These are phyloP conservation scores for Mastomys natalensis DNA, from an alignment of 2,113 vertebrate genomes.

Conservation along the genomic window DNA sequence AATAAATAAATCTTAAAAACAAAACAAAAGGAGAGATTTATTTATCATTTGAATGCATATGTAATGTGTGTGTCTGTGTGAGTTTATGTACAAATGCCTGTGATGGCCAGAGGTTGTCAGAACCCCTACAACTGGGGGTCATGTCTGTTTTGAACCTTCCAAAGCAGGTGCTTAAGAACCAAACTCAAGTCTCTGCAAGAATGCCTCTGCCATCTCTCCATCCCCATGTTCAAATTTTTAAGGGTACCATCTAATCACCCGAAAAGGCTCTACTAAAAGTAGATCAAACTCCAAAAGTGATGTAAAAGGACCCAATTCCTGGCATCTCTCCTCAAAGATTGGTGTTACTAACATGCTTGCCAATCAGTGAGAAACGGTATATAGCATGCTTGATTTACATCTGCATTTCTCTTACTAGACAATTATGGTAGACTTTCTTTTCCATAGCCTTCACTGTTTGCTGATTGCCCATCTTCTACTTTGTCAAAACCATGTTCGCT, in stretches of 20 bases:
- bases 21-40: too few species aligned
- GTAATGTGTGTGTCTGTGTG: neutral
- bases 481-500: neutral
- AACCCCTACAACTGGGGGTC: neutral
- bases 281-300: neutral
- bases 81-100: neutral
- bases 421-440: neutral
- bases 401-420: conserved; percentile 2
- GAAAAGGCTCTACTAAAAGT: neutral
- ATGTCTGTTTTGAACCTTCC: neutral
- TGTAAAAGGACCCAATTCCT: neutral
- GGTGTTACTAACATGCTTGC: neutral
- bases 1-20: too few species aligned
- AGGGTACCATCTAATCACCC: neutral
- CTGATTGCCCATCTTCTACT: neutral
- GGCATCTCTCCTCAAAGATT: neutral
- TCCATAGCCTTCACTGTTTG: conserved; percentile 16
- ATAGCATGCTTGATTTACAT: neutral
- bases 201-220: neutral
- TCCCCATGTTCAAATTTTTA: neutral
- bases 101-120: neutral
- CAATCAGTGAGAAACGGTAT: neutral
- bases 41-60: neutral
- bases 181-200: neutral
- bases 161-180: neutral